Conservation (phyloP, 2,113 vertebrate genomes). For the Ploceus nigricollis region DNA sequence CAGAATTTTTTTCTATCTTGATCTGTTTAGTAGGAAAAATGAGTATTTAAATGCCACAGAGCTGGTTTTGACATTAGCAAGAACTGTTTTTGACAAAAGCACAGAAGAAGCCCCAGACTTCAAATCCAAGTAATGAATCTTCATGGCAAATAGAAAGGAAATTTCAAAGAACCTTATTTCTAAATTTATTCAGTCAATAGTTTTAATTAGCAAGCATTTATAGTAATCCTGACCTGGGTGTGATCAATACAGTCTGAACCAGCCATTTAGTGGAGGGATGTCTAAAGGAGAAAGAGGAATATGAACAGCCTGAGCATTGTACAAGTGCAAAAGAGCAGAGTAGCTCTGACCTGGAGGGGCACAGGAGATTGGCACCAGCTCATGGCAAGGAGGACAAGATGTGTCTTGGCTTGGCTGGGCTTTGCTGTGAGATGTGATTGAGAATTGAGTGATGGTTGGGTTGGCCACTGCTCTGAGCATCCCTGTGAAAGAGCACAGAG, state of each 20-base stretch:
- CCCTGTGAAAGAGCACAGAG: not conserved
- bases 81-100: not conserved
- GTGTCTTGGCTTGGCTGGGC: not conserved
- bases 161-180: not conserved
- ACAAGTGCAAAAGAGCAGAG: not conserved
- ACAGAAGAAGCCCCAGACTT: not conserved
- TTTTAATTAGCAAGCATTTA: not conserved
- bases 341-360: not conserved
- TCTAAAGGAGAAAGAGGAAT: not conserved
- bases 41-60: not conserved
- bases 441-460: fast-evolving
- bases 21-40: not conserved
- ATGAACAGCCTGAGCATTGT: not conserved
- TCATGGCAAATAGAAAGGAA: not conserved
- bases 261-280: not conserved
- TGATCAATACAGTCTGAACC: not conserved
- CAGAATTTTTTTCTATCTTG: not conserved
- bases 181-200: not conserved
- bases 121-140: not conserved
- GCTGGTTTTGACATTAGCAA: not conserved
- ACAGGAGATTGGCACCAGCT: too few relatives aligned
- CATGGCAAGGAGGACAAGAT: not conserved
- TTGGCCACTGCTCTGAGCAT: not conserved
- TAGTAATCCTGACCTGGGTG: not conserved
- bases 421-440: not conserved